Evolutionary conservation across 2,888 invertebrate species (phyloP), one percentile per base, ranked within the genome.

Genomic region (Lutraria lutraria): DNA sequence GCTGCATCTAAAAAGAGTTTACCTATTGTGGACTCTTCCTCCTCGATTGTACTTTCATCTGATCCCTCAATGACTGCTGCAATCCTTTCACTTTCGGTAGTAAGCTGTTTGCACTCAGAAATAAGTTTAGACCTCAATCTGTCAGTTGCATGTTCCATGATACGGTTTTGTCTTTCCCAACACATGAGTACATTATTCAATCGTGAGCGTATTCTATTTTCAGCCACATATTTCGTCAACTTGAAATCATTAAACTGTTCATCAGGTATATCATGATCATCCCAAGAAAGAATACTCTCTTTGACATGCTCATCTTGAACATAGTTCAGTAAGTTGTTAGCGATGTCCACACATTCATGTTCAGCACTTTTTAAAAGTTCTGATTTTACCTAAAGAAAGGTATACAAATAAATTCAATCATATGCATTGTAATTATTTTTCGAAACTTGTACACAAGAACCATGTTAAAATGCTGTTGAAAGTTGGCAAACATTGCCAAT

Each of bases 211-310:
- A 93, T 92, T 19, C 83, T 82, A n/a, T 90, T 85, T 25, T 92
- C 89, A 10, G 90, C 92, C 56, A 89, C 88, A 72, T 90, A 92
- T 83, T 89, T 88, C 6, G 92, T 92, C 0, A 93, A 89, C 80
- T 91, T 91, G 29, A 93, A 84, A 76, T 93, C 94, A 21, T 72
- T 85, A 16, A 87, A 88, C 2, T 76, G 83, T 19, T 89, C 80
- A 25, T 84, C 81, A 25, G 91, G 86, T 2, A 85, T 88, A 25
- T 92, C 90, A 8, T 56, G 29, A 13, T 88, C 87, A 8, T 31
- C 52, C 92, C 92, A 92, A 19, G 83, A 76, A n/a, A 56, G 53
- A 1, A 92, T 63, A 3, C 86, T 81, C 52, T 56, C 29, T 29
- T 81, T 76, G 13, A 92, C 90, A 3, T 79, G 85, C 21, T 89